Evolutionary conservation across 2,888 invertebrate genomes (phyloP).

Genomic region (Erynnis tages): DNA sequence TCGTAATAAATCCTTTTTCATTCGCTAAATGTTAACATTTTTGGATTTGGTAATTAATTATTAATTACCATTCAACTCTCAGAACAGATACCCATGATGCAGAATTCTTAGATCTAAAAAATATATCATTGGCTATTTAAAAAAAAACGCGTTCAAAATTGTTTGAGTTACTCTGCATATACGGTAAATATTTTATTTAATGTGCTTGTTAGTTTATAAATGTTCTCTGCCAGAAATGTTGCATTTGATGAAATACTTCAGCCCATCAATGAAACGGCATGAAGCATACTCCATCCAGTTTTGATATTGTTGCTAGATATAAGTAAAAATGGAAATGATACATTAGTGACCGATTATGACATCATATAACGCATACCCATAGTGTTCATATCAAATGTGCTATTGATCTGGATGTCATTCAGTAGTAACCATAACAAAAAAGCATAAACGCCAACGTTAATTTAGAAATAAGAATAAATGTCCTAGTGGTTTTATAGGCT

Average conservation of each 20-base stretch:
- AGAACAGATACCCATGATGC: too few relatives aligned
- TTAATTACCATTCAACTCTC: too few relatives aligned
- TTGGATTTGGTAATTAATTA: too few relatives aligned
- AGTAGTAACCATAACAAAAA: too few relatives aligned
- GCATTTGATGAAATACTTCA: not conserved
- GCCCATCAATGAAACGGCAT: not conserved
- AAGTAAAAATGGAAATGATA: too few relatives aligned
- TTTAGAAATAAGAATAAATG: too few relatives aligned
- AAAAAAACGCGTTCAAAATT: not conserved
- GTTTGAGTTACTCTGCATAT: slow-evolving; percentile 14
- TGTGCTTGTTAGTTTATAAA: slow-evolving; percentile 8
- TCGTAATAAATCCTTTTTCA: too few relatives aligned
- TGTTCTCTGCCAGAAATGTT: slow-evolving; percentile 16
- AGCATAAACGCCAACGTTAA: too few relatives aligned
- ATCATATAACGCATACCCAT: not conserved
- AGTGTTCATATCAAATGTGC: not conserved
- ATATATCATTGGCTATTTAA: not conserved
- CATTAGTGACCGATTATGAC: not conserved
- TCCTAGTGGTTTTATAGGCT: too few relatives aligned
- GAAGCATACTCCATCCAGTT: not conserved
- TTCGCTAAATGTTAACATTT: too few relatives aligned
- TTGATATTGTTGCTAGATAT: not conserved
- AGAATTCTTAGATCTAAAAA: slow-evolving; percentile 14
- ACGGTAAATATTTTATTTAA: slow-evolving; percentile 19
- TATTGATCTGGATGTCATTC: not conserved